Base-by-base conservation (phyloP, 2,888 invertebrate genomes). In the Smittia aterrima region DNA sequence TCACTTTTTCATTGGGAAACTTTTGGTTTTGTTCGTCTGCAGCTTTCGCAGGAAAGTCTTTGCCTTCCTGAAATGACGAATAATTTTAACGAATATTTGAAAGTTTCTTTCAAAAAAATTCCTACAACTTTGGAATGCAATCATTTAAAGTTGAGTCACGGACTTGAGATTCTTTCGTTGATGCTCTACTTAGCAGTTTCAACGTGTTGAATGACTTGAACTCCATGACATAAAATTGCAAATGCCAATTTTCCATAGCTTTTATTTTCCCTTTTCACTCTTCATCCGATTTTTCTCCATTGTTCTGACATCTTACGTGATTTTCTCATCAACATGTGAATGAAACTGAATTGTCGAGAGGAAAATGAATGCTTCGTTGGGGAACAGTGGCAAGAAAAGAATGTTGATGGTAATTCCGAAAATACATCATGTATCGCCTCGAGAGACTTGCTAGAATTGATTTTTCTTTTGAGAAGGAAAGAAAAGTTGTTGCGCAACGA, bases 191-290 rank as follows among this genome's bases (percentile, higher is more conserved):
- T 47, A 47, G 47, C 47, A 47, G 9, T 9, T 32, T n/a, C 47
- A 47, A 47, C 47, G 16, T 47, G 47, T 47, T 47, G 47, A 2
- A 47, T 47, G 47, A 47, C 16, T 47, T 4, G 3, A 47, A n/a
- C 11, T 7, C 4, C 38, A 11, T 7, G 11, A 38, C 11, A 38
- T 7, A 38, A 38, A 38, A 38, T n/a, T 47, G 47, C 47, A 47
- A 47, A 47, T 47, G 47, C 47, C 47, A 47, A 47, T 47, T n/a
- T 47, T n/a, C 47, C 47, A 47, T 47, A 6, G 47, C 47, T 47
- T 47, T 47, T 47, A n/a, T 47, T 16, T 47, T 16, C 47, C 6
- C 11, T 47, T 47, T 47, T n/a, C n/a, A 16, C 47, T 16, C 47
- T 47, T 47, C 47, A 47, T n/a, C n/a, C n/a, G n/a, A 47, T n/a